Evolutionary conservation across 2,888 invertebrate species (phyloP).

Genomic region (Mythimna impura): DNA sequence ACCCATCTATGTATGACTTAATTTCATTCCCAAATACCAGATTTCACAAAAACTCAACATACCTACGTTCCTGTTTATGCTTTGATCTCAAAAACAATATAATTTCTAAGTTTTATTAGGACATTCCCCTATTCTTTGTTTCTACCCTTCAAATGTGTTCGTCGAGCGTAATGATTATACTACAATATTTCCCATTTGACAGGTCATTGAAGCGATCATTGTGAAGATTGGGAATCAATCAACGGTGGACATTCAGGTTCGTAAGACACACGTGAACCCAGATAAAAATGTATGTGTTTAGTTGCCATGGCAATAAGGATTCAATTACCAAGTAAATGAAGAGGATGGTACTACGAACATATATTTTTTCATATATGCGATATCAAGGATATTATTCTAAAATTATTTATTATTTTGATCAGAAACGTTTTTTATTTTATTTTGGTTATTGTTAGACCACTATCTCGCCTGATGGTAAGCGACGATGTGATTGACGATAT

Average conservation of each 20-base stretch:
- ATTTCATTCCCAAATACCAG: too few relatives aligned
- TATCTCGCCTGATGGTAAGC: too few relatives aligned
- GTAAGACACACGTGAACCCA: neutral
- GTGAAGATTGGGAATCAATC: conserved; percentile 1
- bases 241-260: neutral
- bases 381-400: neutral
- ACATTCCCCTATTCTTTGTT: too few relatives aligned
- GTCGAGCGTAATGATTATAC: conserved; percentile 20
- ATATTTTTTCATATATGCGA: neutral
- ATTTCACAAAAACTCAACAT: too few relatives aligned
- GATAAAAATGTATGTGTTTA: neutral
- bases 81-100: too few relatives aligned
- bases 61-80: too few relatives aligned
- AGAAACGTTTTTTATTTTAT: too few relatives aligned
- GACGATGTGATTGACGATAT: too few relatives aligned
- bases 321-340: neutral
- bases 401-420: conserved; percentile 1
- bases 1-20: too few relatives aligned
- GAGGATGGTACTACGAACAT: neutral
- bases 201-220: conserved; percentile 22
- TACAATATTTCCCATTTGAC: conserved; percentile 39
- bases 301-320: conserved; percentile 13
- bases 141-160: neutral
- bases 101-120: too few relatives aligned
- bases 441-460: too few relatives aligned